Evolutionary conservation across 2,113 vertebrate genomes (phyloP).

Genomic region (Scartelaos histophorus): DNA sequence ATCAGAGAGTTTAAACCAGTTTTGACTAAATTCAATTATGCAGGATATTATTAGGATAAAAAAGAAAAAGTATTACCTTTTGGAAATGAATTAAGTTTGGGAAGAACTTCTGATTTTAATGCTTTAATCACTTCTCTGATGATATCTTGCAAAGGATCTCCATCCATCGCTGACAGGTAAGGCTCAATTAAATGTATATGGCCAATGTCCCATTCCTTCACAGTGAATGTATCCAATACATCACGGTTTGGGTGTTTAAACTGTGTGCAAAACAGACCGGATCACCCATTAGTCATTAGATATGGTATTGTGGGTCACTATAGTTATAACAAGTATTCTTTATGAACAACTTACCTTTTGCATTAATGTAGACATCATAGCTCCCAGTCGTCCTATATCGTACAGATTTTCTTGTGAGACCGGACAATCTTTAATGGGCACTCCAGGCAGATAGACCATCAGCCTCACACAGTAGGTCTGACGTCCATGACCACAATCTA

Average conservation of each 20-base stretch:
- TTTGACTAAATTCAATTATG: neutral
- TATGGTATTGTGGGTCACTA: too few relatives aligned
- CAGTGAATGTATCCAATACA: slow-evolving; percentile 64
- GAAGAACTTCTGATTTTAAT: slow-evolving; percentile 72
- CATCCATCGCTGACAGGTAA: slow-evolving; percentile 74
- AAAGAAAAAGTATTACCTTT: slow-evolving; percentile 66
- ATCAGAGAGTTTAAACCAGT: neutral
- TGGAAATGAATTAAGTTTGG: slow-evolving; percentile 77
- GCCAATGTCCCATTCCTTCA: slow-evolving; percentile 81
- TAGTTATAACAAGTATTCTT: too few relatives aligned
- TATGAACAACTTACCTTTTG: slow-evolving; percentile 72
- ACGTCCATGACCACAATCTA: slow-evolving; percentile 64
- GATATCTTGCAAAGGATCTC: slow-evolving; percentile 58
- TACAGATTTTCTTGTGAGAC: slow-evolving; percentile 67
- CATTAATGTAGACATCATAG: slow-evolving; percentile 76
- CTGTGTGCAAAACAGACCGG: slow-evolving; percentile 16
- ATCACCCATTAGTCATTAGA: neutral
- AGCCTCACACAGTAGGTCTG: slow-evolving; percentile 79
- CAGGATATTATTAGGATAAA: neutral
- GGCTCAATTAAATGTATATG: slow-evolving; percentile 77
- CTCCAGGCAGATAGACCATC: slow-evolving; percentile 81
- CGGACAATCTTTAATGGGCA: slow-evolving; percentile 62
- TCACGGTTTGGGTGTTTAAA: slow-evolving; percentile 75
- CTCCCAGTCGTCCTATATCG: slow-evolving; percentile 76
- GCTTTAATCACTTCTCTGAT: slow-evolving; percentile 77